phyloP scores from a whole-genome alignment of 1,140 invertebrate genomes.

The Helicoverpa armigera region DNA sequence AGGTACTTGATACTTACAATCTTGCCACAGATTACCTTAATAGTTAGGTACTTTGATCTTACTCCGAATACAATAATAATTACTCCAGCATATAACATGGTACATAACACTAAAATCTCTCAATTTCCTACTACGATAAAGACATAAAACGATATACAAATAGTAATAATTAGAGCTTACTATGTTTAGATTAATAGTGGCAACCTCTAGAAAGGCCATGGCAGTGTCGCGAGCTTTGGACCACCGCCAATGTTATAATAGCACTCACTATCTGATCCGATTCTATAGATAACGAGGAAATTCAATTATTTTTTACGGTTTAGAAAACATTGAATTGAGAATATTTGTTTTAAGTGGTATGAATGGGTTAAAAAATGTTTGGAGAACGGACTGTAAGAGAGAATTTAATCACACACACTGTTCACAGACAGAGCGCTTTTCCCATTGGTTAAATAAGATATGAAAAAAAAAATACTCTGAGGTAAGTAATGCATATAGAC shows the following conservation, averaged over 20 bases:
- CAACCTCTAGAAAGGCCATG: conserved; percentile 79
- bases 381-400: background rate
- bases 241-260: conserved; percentile 76
- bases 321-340: conserved; percentile 37
- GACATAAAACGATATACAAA: background rate
- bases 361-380: background rate
- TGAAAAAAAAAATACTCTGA: too few relatives aligned
- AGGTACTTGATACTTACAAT: too few relatives aligned
- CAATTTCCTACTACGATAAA: background rate
- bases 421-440: too few relatives aligned
- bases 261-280: conserved; percentile 62
- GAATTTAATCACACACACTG: too few relatives aligned
- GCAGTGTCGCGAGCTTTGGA: conserved; percentile 78
- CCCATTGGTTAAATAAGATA: too few relatives aligned
- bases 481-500: too few relatives aligned
- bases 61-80: too few relatives aligned
- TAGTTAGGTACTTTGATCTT: too few relatives aligned
- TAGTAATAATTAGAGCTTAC: conserved; percentile 41
- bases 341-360: background rate
- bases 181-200: conserved; percentile 73
- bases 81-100: too few relatives aligned
- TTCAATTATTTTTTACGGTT: conserved; percentile 49
- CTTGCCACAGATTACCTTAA: too few relatives aligned
- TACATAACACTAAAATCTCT: background rate
- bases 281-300: conserved; percentile 66